phyloP scores from a whole-genome alignment of 1,140 invertebrate species.

The Drosophila melanogaster region DNA sequence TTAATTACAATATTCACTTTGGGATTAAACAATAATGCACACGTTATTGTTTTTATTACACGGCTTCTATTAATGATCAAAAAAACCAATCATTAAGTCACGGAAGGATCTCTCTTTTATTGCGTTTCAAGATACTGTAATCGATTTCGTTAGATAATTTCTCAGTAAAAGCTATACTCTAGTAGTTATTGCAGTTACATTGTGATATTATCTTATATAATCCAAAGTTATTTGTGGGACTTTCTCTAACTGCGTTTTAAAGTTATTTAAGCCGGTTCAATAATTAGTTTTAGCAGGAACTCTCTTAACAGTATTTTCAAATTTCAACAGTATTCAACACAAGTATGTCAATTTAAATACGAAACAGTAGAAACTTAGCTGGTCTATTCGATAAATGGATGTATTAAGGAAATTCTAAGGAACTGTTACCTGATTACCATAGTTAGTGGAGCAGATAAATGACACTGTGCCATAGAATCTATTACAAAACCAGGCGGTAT shows the following conservation, averaged over 20 bases:
- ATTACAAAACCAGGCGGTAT: conserved; percentile 15
- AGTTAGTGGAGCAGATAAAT: conserved; percentile 6
- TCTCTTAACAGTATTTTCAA: not conserved
- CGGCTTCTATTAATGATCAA: not conserved
- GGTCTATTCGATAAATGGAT: conserved; percentile 16
- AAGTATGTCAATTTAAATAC: not conserved
- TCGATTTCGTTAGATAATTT: not conserved
- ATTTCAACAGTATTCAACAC: conserved; percentile 3
- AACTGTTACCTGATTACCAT: conserved; percentile 24
- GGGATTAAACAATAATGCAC: conserved; percentile 1
- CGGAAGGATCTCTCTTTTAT: not conserved
- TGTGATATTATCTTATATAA: not conserved
- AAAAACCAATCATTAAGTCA: not conserved
- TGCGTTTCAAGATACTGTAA: not conserved
- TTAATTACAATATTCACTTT: conserved; percentile 11
- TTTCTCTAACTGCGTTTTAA: not conserved
- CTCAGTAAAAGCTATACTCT: not conserved
- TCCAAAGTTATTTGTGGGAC: not conserved
- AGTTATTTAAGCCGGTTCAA: conserved; percentile 2
- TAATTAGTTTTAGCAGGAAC: conserved; percentile 8
- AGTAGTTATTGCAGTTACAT: not conserved
- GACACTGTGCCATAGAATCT: not conserved
- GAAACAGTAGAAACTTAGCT: conserved; percentile 18
- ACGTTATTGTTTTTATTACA: not conserved
- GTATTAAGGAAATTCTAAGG: conserved; percentile 28